Evolutionary conservation across 2,113 vertebrate genomes (phyloP).

Genomic region (Hippocampus zosterae): DNA sequence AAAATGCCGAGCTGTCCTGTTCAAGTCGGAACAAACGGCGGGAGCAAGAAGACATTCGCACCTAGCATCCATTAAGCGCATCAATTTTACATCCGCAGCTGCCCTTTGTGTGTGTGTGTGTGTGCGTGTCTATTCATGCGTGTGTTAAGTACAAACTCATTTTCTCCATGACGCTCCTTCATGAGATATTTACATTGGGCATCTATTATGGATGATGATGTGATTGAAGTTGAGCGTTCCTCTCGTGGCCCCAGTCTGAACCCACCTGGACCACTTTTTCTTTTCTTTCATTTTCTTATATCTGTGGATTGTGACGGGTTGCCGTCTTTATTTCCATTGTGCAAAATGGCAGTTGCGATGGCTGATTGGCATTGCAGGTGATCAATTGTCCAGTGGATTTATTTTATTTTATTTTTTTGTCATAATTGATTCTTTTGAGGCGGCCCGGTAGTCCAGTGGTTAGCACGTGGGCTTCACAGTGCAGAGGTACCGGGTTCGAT

Average conservation of each 20-base stretch:
- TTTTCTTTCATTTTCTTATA: background rate
- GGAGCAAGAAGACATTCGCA: slow-evolving; percentile 36
- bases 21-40: slow-evolving; percentile 19
- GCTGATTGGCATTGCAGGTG: too few species aligned
- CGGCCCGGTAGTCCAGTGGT: too few species aligned
- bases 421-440: too few species aligned
- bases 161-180: slow-evolving; percentile 69
- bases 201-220: slow-evolving; percentile 76
- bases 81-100: slow-evolving; percentile 55
- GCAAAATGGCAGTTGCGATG: background rate
- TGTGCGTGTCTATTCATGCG: background rate
- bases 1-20: background rate
- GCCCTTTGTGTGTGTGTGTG: slow-evolving; percentile 5
- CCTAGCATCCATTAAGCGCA: slow-evolving; percentile 58
- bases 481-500: too few species aligned
- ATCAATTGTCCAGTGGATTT: too few species aligned
- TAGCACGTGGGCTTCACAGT: too few species aligned
- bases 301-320: background rate
- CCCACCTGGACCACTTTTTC: slow-evolving; percentile 14
- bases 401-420: too few species aligned
- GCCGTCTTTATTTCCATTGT: background rate
- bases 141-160: slow-evolving; percentile 53
- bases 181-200: slow-evolving; percentile 72
- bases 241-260: slow-evolving; percentile 67
- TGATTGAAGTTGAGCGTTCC: slow-evolving; percentile 77